A percentile compares a stretch with the other conserved stretches of the same genome.
phyloP scores from a whole-genome alignment of 2,797 vertebrate species.

The Alcedo quadribrachys region DNA sequence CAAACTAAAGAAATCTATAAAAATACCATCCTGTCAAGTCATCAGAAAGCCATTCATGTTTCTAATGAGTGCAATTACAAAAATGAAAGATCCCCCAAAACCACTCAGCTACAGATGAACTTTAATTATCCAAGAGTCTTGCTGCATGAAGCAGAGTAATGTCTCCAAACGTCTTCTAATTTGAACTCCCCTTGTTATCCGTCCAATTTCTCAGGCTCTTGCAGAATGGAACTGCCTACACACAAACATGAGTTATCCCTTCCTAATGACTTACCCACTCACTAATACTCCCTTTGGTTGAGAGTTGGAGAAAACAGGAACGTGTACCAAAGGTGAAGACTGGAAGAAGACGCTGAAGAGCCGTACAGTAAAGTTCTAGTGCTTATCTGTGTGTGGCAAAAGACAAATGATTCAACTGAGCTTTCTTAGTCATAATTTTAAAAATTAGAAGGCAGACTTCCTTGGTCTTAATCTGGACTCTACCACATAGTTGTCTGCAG shows the following conservation, averaged over 20 bases:
- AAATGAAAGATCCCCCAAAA: neutral
- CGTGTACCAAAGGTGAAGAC: neutral
- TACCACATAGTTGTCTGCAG: constrained; percentile 2
- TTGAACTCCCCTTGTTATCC: neutral
- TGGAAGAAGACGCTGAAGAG: neutral
- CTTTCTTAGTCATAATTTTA: constrained; percentile 49
- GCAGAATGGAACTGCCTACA: neutral
- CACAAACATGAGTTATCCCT: neutral
- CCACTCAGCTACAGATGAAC: neutral
- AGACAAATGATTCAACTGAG: constrained; percentile 54
- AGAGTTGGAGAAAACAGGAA: neutral
- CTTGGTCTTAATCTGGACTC: neutral
- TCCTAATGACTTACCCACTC: constrained; percentile 53
- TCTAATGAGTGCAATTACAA: constrained; percentile 20
- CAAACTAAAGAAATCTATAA: neutral
- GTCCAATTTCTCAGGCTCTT: neutral
- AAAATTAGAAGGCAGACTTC: constrained; percentile 25
- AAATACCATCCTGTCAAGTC: neutral
- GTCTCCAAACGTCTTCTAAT: neutral
- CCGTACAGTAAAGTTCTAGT: neutral
- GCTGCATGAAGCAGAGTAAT: neutral
- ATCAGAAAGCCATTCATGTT: constrained; percentile 13
- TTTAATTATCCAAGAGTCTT: constrained; percentile 7
- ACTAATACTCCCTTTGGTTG: neutral
- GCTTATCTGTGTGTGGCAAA: constrained; percentile 34